A percentile compares a stretch with the other conserved stretches of the same genome.
These are phyloP conservation scores for Oscheius sp. DNA, from an alignment of 1,140 invertebrate genomes.

Conservation along the genomic window DNA sequence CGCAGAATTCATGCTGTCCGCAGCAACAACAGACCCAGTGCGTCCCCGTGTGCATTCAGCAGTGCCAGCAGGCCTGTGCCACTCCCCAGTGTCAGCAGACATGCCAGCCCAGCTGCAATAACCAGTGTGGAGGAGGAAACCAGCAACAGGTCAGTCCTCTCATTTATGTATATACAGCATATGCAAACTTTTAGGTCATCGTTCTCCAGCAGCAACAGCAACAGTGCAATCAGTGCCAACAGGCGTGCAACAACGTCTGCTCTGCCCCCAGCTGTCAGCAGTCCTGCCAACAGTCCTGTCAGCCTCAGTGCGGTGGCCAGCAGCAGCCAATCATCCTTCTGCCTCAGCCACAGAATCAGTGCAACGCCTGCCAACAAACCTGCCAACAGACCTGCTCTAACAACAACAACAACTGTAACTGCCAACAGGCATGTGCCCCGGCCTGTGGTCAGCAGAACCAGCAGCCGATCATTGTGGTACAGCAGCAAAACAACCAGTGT, in stretches of 20 bases:
- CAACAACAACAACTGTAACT: conserved; percentile 25
- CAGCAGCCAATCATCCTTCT: conserved; percentile 21
- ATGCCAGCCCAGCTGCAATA: conserved; percentile 21
- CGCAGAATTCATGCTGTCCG: conserved; percentile 16
- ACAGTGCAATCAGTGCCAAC: conserved; percentile 23
- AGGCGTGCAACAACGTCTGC: conserved; percentile 16
- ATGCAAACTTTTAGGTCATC: conserved; percentile 3
- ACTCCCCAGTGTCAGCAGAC: neutral
- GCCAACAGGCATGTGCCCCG: conserved; percentile 25
- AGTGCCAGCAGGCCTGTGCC: conserved; percentile 20
- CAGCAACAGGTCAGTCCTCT: neutral
- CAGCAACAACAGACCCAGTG: conserved; percentile 15
- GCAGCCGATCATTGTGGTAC: conserved; percentile 33
- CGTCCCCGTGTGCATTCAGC: conserved; percentile 29
- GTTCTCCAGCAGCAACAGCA: conserved; percentile 29
- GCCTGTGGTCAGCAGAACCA: conserved; percentile 27
- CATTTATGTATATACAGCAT: neutral
- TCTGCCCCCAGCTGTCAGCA: conserved; percentile 27
- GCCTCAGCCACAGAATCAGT: conserved; percentile 25
- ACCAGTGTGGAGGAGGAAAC: conserved; percentile 26
- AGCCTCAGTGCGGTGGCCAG: neutral
- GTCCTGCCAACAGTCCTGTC: conserved; percentile 22
- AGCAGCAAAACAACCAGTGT: conserved; percentile 21
- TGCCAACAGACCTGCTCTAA: conserved; percentile 26
- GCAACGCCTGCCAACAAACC: conserved; percentile 18